Base-by-base conservation (phyloP, 1,140 invertebrate species). In the Pseudomyrmex gracilis region DNA sequence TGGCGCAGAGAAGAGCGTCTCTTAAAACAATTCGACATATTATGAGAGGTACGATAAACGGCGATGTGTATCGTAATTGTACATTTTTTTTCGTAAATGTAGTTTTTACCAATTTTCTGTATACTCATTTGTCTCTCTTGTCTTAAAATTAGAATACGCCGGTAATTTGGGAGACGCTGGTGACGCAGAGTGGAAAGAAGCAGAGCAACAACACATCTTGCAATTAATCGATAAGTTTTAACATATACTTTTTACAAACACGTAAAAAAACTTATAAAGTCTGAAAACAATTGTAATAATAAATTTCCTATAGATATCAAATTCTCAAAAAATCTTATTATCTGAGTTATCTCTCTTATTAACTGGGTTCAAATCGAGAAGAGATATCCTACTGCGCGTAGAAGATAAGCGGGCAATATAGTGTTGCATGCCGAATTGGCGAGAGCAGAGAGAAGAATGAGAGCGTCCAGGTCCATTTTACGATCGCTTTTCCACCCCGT, bases 221-320 rank as follows among this genome's bases (percentile, higher is more conserved):
- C 97, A 98, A 93, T 95, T 99, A 84, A 97, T 99, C 61, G 98
- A 99, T 95, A 98, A 98, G 93, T 99, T 99, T 95, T 99, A 96
- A 96, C 86, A 73, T 84, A 66, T 66, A 60, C 57, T 73, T 82
- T 83, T 57, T 47, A 84, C 20, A 68, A 58, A 9, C 5, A 70
- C 47, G 9, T 49, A 20, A 43, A 67, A 53, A 77, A 34, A 7
- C 7, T 34, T 0, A 0, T n/a, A 34, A 34, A 34, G 34, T 34
- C 34, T 34, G 34, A 34, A 0, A 34, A 34, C 34, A 34, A 34
- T 34, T 34, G 34, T 34, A 34, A 34, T 34, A 34, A 34, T 34
- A 34, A 34, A 34, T 34, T 34, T 34, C 34, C 34, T 34, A 34
- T 34, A 34, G 34, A 34, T 34, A 34, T 5, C 34, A 34, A n/a